Conservation (phyloP, 2,113 vertebrate species). For the Oreotrochilus melanogaster region DNA sequence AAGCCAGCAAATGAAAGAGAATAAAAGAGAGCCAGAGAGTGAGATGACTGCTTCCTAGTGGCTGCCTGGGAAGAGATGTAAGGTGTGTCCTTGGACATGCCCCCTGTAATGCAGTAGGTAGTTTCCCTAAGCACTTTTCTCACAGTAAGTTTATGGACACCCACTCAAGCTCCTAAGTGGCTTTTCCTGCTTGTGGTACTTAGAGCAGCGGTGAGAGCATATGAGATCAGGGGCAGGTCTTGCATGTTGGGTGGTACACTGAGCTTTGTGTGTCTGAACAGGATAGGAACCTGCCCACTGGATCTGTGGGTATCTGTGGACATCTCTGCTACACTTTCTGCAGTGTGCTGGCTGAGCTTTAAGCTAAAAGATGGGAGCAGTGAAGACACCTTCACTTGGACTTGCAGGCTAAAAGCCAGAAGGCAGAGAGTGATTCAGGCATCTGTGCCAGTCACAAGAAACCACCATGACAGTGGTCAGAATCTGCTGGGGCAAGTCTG, state of each 20-base stretch:
- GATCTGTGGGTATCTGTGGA: background rate
- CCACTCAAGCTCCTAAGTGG: background rate
- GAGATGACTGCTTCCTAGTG: background rate
- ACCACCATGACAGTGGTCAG: background rate
- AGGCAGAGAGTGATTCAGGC: background rate
- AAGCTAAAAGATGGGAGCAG: background rate
- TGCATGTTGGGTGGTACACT: background rate
- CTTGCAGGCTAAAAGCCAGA: background rate
- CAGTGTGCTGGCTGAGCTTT: background rate
- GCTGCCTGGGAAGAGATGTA: background rate
- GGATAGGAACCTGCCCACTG: background rate
- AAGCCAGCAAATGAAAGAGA: background rate
- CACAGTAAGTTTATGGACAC: background rate
- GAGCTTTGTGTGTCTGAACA: background rate
- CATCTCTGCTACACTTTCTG: accelerated
- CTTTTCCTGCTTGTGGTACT: background rate
- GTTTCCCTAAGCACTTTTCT: background rate
- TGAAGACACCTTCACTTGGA: background rate
- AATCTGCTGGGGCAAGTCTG: background rate
- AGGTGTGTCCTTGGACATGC: background rate
- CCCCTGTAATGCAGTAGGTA: accelerated
- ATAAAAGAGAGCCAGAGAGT: background rate
- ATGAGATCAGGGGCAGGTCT: background rate
- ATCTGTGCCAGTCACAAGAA: background rate
- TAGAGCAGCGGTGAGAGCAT: background rate